These are phyloP conservation scores for Fundulus diaphanus DNA, from an alignment of 2,797 vertebrate genomes.

Conservation along the genomic window DNA sequence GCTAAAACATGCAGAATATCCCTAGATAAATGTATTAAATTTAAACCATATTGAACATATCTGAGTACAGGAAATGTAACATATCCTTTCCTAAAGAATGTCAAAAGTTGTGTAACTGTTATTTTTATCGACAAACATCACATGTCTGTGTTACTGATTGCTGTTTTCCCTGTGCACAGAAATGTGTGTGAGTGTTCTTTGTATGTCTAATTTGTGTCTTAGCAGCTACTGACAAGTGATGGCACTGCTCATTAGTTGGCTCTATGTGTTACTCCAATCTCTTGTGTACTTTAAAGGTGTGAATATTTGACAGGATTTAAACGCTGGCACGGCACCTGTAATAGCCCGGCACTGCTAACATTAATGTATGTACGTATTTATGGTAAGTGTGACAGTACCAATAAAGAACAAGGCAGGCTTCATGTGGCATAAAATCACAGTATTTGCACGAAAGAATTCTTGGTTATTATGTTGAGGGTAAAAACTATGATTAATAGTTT, in stretches of 20 bases:
- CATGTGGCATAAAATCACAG: slow-evolving; percentile 24
- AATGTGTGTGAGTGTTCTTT: slow-evolving; percentile 4
- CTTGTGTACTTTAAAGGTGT: slow-evolving; percentile 43
- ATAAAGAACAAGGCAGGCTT: not conserved
- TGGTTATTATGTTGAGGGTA: slow-evolving; percentile 7
- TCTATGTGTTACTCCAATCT: slow-evolving; percentile 59
- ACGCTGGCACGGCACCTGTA: slow-evolving; percentile 24
- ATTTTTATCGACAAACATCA: not conserved
- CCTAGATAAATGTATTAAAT: slow-evolving; percentile 10
- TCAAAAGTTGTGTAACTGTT: not conserved
- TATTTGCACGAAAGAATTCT: slow-evolving; percentile 8
- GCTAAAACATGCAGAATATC: slow-evolving; percentile 21
- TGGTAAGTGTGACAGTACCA: not conserved
- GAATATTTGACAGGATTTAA: slow-evolving; percentile 44
- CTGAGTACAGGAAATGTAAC: not conserved
- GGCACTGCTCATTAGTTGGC: slow-evolving; percentile 65
- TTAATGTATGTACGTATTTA: not conserved
- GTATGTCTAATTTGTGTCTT: slow-evolving; percentile 52
- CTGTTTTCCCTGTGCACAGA: not conserved
- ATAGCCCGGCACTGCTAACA: not conserved
- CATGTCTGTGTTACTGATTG: not conserved
- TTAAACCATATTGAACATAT: not conserved
- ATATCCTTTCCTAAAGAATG: not conserved
- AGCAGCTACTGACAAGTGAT: slow-evolving; percentile 59
- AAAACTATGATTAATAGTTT: slow-evolving; percentile 19